Conservation (phyloP, 2,113 vertebrate genomes). For the human region GRCh38 chr3:65242501-65243000, state of each 20-base stretch:
- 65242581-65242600: background rate
- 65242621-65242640: background rate
- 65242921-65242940: conserved; percentile 2
- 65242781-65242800: background rate
- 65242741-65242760: background rate
- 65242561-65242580: background rate
- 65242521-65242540: background rate
- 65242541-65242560: background rate
- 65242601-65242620: background rate
- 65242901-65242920: background rate
- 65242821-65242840: background rate
- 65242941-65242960: background rate
- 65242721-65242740: background rate
- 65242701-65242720: background rate
- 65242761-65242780: background rate
- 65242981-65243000: conserved; percentile 15
- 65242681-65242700: background rate
- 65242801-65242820: background rate
- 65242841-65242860: background rate
- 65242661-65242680: background rate
- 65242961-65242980: background rate
- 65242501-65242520: background rate
- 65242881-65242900: background rate
- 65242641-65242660: background rate
- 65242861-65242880: background rate